These are phyloP conservation scores for Pseudotriccus pelzelni DNA, from an alignment of 2,797 vertebrate genomes.

Conservation along the genomic window DNA sequence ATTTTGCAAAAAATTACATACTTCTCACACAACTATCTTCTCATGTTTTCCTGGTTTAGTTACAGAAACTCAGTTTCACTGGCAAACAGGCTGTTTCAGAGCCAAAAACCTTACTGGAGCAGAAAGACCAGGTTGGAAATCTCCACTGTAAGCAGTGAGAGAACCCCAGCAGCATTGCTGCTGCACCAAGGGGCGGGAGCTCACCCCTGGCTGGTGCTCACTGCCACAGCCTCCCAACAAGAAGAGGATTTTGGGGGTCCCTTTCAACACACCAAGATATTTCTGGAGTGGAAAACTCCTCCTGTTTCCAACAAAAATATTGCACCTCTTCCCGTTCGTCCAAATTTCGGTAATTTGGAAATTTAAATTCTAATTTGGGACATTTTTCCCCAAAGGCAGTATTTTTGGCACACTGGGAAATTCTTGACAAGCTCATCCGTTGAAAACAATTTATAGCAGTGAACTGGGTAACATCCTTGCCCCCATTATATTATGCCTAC, in stretches of 20 bases:
- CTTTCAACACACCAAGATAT: not conserved
- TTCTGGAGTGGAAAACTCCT: not conserved
- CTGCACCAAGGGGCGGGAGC: not conserved
- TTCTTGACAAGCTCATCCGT: not conserved
- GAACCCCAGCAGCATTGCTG: not conserved
- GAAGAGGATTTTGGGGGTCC: not conserved
- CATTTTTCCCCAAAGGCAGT: not conserved
- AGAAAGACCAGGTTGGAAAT: not conserved
- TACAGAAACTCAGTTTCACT: not conserved
- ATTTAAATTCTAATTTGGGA: not conserved
- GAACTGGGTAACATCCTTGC: not conserved
- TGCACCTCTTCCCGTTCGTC: not conserved
- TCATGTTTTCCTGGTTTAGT: not conserved
- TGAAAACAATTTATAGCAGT: not conserved
- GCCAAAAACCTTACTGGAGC: not conserved
- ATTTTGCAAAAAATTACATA: not conserved
- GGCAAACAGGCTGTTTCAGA: not conserved
- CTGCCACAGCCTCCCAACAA: not conserved
- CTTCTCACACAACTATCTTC: not conserved
- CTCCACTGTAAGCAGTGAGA: too few relatives aligned
- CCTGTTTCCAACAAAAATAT: not conserved
- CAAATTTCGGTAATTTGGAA: not conserved
- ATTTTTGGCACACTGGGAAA: not conserved
- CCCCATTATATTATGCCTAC: not conserved
- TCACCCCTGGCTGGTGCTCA: not conserved